Base-by-base conservation (phyloP, 2,888 invertebrate genomes). In the Mystacides longicornis region DNA sequence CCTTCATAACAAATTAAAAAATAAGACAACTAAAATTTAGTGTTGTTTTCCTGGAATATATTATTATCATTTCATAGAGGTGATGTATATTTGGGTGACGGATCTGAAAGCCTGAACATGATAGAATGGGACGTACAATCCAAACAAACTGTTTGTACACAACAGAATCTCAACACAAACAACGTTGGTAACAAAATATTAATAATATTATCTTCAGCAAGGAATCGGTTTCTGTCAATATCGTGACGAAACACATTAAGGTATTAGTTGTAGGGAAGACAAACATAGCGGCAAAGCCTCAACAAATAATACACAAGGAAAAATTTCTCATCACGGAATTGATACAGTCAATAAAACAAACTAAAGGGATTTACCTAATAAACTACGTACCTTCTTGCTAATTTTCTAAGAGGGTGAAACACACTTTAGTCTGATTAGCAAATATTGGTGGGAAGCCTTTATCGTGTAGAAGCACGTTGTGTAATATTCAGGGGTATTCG, bases 341-440 rank as follows among this genome's bases (percentile, higher is more conserved):
- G 49, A 49, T 42, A 21, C 37, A 23, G 53, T 48, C 53, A 48
- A 49, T 48, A 53, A 33, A 53, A 53, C 48, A 53, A 53, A 53
- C 18, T 53, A 20, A 3, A 20, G 49, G 53, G 49, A 53, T 53
- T 53, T 53, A 49, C 19, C 37, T 37, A 37, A 37, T 37, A 37
- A 37, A 27, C 27, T 27, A 5, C 7, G 11, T 27, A 27, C 27
- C 27, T 27, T 27, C 27, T 27, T 27, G 27, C 27, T 27, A 27
- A 27, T 27, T 16, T 33, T n/a, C 33, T 20, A 31, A n/a, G 43
- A n/a, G 18, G 43, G 43, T 11, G 43, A 43, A 43, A 43, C 16
- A 43, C 46, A 46, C 21, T 21, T 5, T 23, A 31, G 43, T 19
- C 37, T 49, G 45, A 54, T 54, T 54, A 54, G 49, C 54, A 31